Base-by-base conservation (phyloP, 64 coral and sea anemone genomes). In the Platygyra sinensis region DNA sequence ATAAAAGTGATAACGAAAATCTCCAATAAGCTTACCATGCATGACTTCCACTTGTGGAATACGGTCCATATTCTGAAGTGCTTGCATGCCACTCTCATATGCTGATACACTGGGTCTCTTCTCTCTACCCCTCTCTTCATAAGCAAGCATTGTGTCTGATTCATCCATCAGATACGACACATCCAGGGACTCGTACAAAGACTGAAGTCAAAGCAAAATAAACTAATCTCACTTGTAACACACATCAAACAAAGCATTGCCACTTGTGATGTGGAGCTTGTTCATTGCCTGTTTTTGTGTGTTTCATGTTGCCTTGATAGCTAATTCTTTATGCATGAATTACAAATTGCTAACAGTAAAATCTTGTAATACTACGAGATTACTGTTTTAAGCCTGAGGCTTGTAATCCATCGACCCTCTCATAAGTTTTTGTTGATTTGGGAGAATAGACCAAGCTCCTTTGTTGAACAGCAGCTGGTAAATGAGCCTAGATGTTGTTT, bases 61-160 rank as follows among this genome's bases (percentile, higher is more conserved):
- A n/a, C 94, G 89, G 10, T 73, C 93, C 94, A 98, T 93, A 71
- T 90, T 93, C 82, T 93, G 89, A 15, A 98, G 46, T 52, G 94
- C 96, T 29, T 94, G 87, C 91, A 98, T 93, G 18, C 96, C 93
- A 83, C 93, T 94, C 67, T 98, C 96, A 93, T 95, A 98, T 14
- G 91, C 80, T 74, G 78, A 91, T 22, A 90, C 76, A 25, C 78
- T 95, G 24, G 77, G 60, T 24, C 18, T 85, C 16, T 78, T 75
- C 72, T 76, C 60, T 69, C 83, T 91, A 32, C 96, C 96, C 60
- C 94, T 87, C 31, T 93, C 60, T 65, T 98, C 96, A 72, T 98
- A 98, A 10, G 96, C 96, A 5, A 89, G 18, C 52, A 98, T 82
- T 8, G 96, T 98, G 59, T 98, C 96, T 79, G 79, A 73, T 62